Percentiles rank a stretch among this genome's conserved stretches.
Conservation (phyloP, 2,888 invertebrate species). For the Melanchra persicariae region DNA sequence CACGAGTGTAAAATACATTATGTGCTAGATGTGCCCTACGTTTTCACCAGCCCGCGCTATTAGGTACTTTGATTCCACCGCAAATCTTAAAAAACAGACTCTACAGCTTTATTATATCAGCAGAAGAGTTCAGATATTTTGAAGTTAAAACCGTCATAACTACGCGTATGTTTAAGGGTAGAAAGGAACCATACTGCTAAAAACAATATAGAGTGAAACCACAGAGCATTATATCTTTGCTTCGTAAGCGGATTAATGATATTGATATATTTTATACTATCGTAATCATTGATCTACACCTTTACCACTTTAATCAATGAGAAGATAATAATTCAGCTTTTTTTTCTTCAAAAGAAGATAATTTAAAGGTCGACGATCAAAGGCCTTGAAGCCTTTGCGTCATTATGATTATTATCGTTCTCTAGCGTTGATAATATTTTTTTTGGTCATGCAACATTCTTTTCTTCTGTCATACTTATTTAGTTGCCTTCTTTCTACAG, state of each 20-base stretch:
- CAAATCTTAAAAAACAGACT: too few species aligned
- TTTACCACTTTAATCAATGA: constrained; percentile 16
- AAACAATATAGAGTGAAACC: not conserved
- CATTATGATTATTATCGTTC: not conserved
- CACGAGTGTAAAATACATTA: not conserved
- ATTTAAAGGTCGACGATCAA: constrained; percentile 17
- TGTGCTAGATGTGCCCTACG: not conserved
- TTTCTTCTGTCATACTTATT: not conserved
- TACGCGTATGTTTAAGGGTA: too few species aligned
- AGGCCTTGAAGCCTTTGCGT: not conserved
- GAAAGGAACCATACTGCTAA: not conserved
- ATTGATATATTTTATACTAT: not conserved
- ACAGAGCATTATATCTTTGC: not conserved
- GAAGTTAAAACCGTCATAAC: too few species aligned
- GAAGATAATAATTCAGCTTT: constrained; percentile 1
- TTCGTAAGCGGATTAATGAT: not conserved
- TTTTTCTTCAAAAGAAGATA: not conserved
- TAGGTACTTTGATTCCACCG: too few species aligned
- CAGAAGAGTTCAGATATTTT: not conserved
- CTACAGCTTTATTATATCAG: not conserved
- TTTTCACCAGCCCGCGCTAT: not conserved
- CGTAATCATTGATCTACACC: constrained; percentile 7
- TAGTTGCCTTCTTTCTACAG: too few species aligned
- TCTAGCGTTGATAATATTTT: not conserved
- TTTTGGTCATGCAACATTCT: not conserved